A percentile compares a stretch with the other conserved stretches of the same genome.
phyloP scores from a whole-genome alignment of 1,140 invertebrate species.

The Lethocerus indicus region DNA sequence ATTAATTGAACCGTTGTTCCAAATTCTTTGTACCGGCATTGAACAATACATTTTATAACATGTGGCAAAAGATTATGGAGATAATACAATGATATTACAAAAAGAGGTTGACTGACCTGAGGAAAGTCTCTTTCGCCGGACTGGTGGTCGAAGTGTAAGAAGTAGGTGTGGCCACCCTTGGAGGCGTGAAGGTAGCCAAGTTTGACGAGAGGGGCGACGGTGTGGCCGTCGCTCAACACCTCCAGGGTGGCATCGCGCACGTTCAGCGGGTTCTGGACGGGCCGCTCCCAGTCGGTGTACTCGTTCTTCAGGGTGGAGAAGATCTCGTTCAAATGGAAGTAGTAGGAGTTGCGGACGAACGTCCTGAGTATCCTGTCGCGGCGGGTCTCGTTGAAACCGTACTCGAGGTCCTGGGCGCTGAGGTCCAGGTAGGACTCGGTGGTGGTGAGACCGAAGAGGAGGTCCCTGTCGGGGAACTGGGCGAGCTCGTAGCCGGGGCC shows the following conservation, averaged over 20 bases:
- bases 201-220: conserved; percentile 61
- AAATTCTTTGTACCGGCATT: too few species aligned
- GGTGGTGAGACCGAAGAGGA: conserved; percentile 58
- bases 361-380: conserved; percentile 70
- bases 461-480: conserved; percentile 62
- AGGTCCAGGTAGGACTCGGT: conserved; percentile 58
- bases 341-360: conserved; percentile 74
- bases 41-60: too few species aligned
- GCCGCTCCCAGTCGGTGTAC: conserved; percentile 82
- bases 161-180: conserved; percentile 56
- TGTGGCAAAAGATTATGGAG: too few species aligned
- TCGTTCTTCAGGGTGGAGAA: conserved; percentile 81
- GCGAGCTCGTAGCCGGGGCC: conserved; percentile 53
- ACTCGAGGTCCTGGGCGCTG: conserved; percentile 39
- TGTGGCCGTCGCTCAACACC: conserved; percentile 72
- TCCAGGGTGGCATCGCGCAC: conserved; percentile 57
- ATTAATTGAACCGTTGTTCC: too few species aligned
- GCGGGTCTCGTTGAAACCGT: conserved; percentile 68
- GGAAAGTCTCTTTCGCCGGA: conserved; percentile 54
- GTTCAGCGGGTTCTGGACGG: conserved; percentile 52
- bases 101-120: conserved; percentile 32
- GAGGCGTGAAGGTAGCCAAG: conserved; percentile 64
- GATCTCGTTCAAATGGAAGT: conserved; percentile 78
- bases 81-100: too few species aligned
- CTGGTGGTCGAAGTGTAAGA: conserved; percentile 76